A percentile compares a stretch with the other conserved stretches of the same genome.
Conservation (phyloP, 2,113 vertebrate species). For the Plotosus lineatus region DNA sequence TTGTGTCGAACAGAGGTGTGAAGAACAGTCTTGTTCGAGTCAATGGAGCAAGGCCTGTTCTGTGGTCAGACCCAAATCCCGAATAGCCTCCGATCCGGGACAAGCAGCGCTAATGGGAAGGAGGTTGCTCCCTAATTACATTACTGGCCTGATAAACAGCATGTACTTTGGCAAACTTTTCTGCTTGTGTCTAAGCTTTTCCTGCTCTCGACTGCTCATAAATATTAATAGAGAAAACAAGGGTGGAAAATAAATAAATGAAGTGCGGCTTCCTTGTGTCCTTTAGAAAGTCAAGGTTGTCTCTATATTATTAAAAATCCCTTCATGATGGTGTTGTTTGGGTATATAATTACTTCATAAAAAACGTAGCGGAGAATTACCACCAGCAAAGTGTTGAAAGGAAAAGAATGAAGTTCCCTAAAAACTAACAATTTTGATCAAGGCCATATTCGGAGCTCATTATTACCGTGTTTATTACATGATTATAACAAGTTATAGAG, state of each 20-base stretch:
- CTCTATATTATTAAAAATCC: constrained; percentile 46
- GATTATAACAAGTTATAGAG: too few relatives aligned
- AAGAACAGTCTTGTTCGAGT: constrained; percentile 36
- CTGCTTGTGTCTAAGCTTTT: constrained; percentile 51
- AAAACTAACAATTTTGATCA: background rate
- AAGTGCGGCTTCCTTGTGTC: constrained; percentile 29
- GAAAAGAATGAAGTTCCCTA: background rate
- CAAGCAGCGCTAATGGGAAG: constrained; percentile 39
- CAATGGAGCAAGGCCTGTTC: constrained; percentile 17
- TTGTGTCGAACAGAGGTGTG: constrained; percentile 34
- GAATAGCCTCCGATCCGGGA: constrained; percentile 5
- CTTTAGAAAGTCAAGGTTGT: constrained; percentile 54
- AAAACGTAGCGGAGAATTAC: background rate
- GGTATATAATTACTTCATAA: background rate
- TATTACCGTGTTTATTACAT: background rate
- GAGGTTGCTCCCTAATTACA: constrained; percentile 50
- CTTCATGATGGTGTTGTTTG: constrained; percentile 47
- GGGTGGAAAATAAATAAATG: constrained; percentile 6
- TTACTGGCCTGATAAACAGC: constrained; percentile 50
- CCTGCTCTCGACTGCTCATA: constrained; percentile 44
- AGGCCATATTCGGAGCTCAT: background rate
- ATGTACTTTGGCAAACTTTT: constrained; percentile 53
- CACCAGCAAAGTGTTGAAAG: background rate
- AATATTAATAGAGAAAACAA: constrained; percentile 56
- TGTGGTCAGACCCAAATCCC: background rate